Conservation (phyloP, 1,140 invertebrate species). For the Pseudachorutes palmiensis region DNA sequence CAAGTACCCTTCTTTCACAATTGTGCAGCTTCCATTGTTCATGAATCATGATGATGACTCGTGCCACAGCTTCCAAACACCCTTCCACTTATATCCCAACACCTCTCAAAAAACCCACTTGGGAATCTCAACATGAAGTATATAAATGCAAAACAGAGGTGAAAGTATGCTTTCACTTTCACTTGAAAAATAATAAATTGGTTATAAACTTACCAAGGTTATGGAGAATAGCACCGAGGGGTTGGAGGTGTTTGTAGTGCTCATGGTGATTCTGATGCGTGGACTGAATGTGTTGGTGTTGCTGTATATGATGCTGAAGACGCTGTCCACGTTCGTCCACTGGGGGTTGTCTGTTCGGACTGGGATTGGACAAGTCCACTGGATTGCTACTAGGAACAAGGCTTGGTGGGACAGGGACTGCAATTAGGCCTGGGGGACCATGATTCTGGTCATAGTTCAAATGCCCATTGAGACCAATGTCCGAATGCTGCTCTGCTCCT, state of each 20-base stretch:
- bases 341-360: conserved; percentile 15
- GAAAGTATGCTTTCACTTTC: background rate
- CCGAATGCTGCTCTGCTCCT: background rate
- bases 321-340: conserved; percentile 9
- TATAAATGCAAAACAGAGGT: no score
- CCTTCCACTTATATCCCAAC: background rate
- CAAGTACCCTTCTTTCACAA: background rate
- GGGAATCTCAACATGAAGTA: no score
- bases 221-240: conserved; percentile 38
- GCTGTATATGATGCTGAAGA: no score
- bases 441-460: background rate
- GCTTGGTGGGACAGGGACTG: conserved; percentile 7
- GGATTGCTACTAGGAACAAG: conserved; percentile 30
- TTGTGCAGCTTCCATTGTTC: no score
- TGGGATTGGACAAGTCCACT: conserved; percentile 35
- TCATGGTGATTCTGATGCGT: conserved; percentile 21
- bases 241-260: conserved; percentile 34
- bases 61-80: background rate
- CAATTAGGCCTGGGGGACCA: conserved; percentile 15
- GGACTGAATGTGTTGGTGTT: conserved; percentile 9
- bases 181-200: background rate
- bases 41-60: no score
- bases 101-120: no score
- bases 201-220: conserved; percentile 37
- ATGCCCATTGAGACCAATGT: background rate